These are phyloP conservation scores for Apostichopus californicus DNA, from an alignment of 35 echinoderm and acorn worm species.

Conservation along the genomic window DNA sequence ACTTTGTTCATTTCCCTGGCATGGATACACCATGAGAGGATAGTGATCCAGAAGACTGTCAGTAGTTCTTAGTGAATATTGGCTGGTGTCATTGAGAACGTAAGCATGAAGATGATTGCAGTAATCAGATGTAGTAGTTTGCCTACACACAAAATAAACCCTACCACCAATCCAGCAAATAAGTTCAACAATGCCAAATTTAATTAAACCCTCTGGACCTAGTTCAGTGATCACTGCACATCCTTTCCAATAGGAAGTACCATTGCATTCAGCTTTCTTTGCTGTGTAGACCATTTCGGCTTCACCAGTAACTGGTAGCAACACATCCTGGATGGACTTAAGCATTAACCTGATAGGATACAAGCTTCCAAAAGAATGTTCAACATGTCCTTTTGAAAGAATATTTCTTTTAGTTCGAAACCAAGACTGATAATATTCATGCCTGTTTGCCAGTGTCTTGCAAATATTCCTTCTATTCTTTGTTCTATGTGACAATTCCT, in stretches of 20 bases:
- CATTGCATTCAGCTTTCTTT: slow-evolving; percentile 37
- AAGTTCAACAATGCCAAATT: slow-evolving; percentile 52
- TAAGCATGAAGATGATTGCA: slow-evolving; percentile 52
- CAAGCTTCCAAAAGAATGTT: slow-evolving; percentile 22
- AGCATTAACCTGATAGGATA: slow-evolving; percentile 48
- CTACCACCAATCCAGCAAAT: slow-evolving; percentile 27
- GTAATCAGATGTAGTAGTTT: slow-evolving; percentile 15
- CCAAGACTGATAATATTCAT: slow-evolving; percentile 64
- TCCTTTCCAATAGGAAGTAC: slow-evolving; percentile 45
- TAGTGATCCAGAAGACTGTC: slow-evolving; percentile 26
- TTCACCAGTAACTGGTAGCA: slow-evolving; percentile 11
- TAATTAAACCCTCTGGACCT: slow-evolving; percentile 14
- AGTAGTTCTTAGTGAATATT: background rate
- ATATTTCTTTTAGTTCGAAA: slow-evolving; percentile 15
- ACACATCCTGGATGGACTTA: slow-evolving; percentile 27
- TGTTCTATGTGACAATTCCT: slow-evolving; percentile 40
- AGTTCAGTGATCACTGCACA: background rate
- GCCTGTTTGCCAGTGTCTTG: slow-evolving; percentile 58
- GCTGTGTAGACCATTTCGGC: slow-evolving; percentile 49
- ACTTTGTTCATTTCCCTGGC: no score
- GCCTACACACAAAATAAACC: slow-evolving; percentile 34
- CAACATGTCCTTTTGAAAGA: slow-evolving; percentile 24
- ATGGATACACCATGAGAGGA: background rate
- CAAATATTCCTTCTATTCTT: slow-evolving; percentile 60
- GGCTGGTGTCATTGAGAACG: background rate